These are phyloP conservation scores for Gastracanthus pulcherrimus DNA, from an alignment of 2,888 invertebrate species.

Conservation along the genomic window DNA sequence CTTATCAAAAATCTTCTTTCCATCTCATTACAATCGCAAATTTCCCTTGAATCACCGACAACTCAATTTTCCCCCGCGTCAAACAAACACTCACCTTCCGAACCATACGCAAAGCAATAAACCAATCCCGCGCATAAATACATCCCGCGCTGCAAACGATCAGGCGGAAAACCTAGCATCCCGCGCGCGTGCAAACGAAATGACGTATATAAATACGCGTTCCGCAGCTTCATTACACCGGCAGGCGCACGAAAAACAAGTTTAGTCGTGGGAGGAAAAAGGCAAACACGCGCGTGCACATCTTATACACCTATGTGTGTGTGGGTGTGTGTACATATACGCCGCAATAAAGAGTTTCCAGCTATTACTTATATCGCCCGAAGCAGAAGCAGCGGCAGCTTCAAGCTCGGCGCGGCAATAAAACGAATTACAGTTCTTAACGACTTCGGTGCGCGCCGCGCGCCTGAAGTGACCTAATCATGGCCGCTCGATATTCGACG, in stretches of 20 bases:
- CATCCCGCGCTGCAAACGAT: background rate
- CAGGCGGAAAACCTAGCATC: background rate
- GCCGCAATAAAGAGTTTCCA: conserved; percentile 29
- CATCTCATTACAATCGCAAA: too few relatives aligned
- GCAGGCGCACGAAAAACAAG: too few relatives aligned
- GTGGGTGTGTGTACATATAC: too few relatives aligned
- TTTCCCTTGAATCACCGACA: too few relatives aligned
- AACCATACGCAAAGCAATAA: too few relatives aligned
- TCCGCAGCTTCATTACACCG: too few relatives aligned
- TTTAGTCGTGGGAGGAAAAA: background rate
- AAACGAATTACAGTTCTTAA: conserved; percentile 60
- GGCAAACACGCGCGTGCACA: background rate
- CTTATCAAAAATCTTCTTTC: too few relatives aligned
- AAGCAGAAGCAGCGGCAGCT: background rate
- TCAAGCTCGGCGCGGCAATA: conserved; percentile 53
- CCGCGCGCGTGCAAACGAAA: background rate
- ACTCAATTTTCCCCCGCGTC: too few relatives aligned
- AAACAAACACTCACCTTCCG: too few relatives aligned
- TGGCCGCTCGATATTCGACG: conserved; percentile 57
- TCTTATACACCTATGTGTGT: background rate
- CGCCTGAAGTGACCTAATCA: conserved; percentile 59
- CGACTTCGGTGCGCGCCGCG: conserved; percentile 54
- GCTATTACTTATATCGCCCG: conserved; percentile 15
- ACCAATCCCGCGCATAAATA: too few relatives aligned
- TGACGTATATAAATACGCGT: too few relatives aligned